Conservation (phyloP, 2,797 vertebrate genomes). For the Corythornis leucogaster region DNA sequence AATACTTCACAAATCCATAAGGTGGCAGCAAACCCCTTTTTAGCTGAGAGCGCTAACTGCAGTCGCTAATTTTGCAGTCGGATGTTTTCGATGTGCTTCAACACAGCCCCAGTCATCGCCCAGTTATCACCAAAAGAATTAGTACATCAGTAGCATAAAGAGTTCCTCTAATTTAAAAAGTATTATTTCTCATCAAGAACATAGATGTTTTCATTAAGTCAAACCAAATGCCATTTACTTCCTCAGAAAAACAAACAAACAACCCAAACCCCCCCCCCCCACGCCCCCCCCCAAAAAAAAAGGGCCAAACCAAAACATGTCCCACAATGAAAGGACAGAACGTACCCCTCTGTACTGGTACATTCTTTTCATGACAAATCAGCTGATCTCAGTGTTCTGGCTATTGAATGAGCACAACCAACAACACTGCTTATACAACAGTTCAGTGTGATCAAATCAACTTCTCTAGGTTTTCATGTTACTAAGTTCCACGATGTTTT, state of each 20-base stretch:
- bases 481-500: accelerated
- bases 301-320: background rate
- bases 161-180: background rate
- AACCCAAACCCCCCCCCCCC: too few species aligned
- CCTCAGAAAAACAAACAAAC: background rate
- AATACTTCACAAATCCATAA: constrained; percentile 33
- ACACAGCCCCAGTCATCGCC: accelerated
- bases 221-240: background rate
- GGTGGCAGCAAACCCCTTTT: constrained; percentile 70
- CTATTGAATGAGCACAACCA: background rate
- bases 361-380: background rate
- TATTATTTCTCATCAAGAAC: background rate
- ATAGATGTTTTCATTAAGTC: background rate
- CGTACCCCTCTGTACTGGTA: background rate
- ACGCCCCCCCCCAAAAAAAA: too few species aligned
- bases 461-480: background rate
- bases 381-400: background rate
- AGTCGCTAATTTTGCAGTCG: background rate
- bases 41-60: background rate
- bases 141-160: background rate
- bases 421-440: background rate
- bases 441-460: background rate
- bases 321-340: background rate
- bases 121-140: background rate
- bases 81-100: background rate